Evolutionary conservation across 2,888 invertebrate genomes (phyloP), one percentile per base, ranked within the genome.

Genomic region (Axea sp.): DNA sequence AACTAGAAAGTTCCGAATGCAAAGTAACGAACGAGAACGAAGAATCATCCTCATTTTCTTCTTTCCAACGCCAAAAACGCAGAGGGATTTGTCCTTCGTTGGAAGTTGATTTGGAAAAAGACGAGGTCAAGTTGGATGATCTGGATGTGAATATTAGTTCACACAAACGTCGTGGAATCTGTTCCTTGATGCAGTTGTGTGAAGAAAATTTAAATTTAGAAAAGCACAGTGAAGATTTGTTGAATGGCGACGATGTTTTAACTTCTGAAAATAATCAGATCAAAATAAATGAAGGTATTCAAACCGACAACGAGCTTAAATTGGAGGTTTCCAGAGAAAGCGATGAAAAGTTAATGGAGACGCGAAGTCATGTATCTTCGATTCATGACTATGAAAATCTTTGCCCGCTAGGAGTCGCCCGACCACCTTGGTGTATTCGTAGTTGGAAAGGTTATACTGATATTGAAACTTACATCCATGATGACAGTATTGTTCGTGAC

Each of bases 341-440:
- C 17, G 65, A 39, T 19, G 71, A 69, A 26, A 73, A 76, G 17
- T 49, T 75, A 0, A 75, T 68, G n/a, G 77, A 83, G 9, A 82
- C 83, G 0, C 81, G 83, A 79, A 84, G 91, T 30, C 91, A 91
- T 81, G 88, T 90, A 11, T 86, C 91, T 47, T 91, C 91, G 2
- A 90, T 91, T 41, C 92, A 92, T 78, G 92, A 92, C 80, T 92
- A 92, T 80, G 92, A 92, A 83, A 92, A 92, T 80, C 90, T 92
- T 75, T 91, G 91, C 81, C 91, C 92, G 1, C 89, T 92, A 2
- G 92, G 92, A 77, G 91, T 92, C 55, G 91, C 92, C 1, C 87
- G 92, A 72, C 92, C 91, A 82, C 90, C 91, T 8, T 91, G 91
- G 91, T 92, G 92, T 0, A 86, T 92, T 45, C 88, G 92, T 31